Evolutionary conservation across 2,888 invertebrate species (phyloP).

Genomic region (Oeneis ivallda): DNA sequence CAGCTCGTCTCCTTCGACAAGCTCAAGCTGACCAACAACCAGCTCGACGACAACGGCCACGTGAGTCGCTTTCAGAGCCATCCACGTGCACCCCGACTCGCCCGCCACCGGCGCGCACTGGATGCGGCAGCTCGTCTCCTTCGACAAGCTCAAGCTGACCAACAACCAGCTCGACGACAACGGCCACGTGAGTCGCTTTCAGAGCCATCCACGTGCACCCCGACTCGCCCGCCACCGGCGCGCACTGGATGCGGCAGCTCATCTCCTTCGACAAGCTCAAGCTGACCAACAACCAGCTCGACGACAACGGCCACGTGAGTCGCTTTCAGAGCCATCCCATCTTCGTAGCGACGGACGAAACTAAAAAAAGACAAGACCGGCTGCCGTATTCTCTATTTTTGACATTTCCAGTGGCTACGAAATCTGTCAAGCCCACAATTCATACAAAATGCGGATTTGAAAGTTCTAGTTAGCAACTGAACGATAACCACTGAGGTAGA

Average conservation of each 20-base stretch:
- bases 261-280: slow-evolving; percentile 98
- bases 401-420: no score
- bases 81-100: slow-evolving; percentile 82
- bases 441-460: no score
- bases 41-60: slow-evolving; percentile 97
- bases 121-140: slow-evolving; percentile 98
- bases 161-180: slow-evolving; percentile 98
- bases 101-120: slow-evolving; percentile 96
- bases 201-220: no score
- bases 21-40: slow-evolving; percentile 97
- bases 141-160: slow-evolving; percentile 97
- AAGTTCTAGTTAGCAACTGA: no score
- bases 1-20: slow-evolving; percentile 98
- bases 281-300: slow-evolving; percentile 97
- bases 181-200: slow-evolving; percentile 90
- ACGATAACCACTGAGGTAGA: no score
- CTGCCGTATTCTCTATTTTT: no score
- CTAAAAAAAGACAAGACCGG: no score
- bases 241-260: slow-evolving; percentile 98
- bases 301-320: slow-evolving; percentile 98
- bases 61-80: slow-evolving; percentile 83
- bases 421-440: no score
- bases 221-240: slow-evolving; percentile 90
- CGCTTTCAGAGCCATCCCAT: no score
- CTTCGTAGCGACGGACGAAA: no score